Conservation (phyloP, 2,888 invertebrate species). For the Gryllus longicercus region DNA sequence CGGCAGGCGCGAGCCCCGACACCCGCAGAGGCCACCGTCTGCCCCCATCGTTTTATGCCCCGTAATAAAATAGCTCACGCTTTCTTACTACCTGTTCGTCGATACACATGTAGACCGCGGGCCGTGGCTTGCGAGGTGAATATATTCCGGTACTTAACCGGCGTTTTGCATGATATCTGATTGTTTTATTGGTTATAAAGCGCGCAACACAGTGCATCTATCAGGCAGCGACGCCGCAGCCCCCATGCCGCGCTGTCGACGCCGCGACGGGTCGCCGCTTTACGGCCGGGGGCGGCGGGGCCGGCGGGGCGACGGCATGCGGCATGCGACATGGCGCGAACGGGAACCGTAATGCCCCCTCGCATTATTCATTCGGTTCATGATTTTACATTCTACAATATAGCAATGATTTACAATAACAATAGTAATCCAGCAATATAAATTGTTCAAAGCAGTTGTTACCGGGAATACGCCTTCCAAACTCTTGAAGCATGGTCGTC, state of each 20-base stretch:
- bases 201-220: slow-evolving; percentile 1
- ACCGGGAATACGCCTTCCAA: no score
- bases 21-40: background rate
- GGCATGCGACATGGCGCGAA: no score
- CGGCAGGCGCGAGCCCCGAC: background rate
- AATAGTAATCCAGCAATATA: no score
- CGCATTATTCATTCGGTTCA: no score
- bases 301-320: no score
- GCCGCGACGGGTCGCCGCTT: background rate
- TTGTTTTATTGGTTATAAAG: slow-evolving; percentile 7
- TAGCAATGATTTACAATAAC: no score
- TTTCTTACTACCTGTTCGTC: slow-evolving; percentile 11
- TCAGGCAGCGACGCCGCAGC: background rate
- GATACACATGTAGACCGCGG: slow-evolving; percentile 1
- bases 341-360: no score
- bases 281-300: background rate
- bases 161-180: slow-evolving; percentile 17
- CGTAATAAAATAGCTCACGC: background rate
- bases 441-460: no score
- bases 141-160: slow-evolving; percentile 1
- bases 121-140: background rate
- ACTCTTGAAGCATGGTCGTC: no score
- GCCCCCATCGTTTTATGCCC: slow-evolving; percentile 17
- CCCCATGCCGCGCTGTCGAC: slow-evolving; percentile 5
- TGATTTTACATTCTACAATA: no score